Conservation (phyloP, 2,113 vertebrate species). For the Hippotragus niger region DNA sequence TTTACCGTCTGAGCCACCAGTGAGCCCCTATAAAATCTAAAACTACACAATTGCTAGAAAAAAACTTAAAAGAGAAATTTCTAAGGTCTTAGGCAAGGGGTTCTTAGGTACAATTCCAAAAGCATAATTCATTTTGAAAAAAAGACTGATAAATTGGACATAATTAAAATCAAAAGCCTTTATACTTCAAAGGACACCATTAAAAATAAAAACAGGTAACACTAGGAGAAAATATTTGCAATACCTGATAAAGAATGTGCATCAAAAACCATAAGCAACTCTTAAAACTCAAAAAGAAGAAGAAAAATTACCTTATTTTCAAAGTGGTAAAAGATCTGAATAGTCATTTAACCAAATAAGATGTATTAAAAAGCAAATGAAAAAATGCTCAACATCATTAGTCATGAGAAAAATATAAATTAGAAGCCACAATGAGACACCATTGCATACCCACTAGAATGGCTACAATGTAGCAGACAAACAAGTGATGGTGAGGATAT, state of each 20-base stretch:
- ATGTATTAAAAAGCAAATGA: not conserved
- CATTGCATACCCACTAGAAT: not conserved
- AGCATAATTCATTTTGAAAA: not conserved
- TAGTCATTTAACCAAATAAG: not conserved
- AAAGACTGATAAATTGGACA: not conserved
- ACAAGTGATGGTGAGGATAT: not conserved
- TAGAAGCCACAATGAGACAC: not conserved
- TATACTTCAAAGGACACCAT: not conserved
- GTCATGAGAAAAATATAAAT: not conserved
- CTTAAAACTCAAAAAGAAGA: not conserved
- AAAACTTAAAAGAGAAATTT: not conserved
- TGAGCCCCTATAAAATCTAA: not conserved
- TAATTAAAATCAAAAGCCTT: not conserved
- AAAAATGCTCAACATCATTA: not conserved
- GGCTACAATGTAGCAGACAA: not conserved
- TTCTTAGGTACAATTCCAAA: not conserved
- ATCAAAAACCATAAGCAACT: not conserved
- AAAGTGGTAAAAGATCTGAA: not conserved
- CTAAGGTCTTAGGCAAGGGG: not conserved
- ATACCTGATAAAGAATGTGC: not conserved
- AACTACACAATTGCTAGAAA: not conserved
- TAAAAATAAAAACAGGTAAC: not conserved
- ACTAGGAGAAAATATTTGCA: not conserved
- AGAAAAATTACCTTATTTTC: not conserved
- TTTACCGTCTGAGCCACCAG: not conserved